A percentile compares a stretch with the other conserved stretches of the same genome.
These are phyloP conservation scores for Telenomus remus DNA, from an alignment of 1,140 invertebrate species.

Conservation along the genomic window DNA sequence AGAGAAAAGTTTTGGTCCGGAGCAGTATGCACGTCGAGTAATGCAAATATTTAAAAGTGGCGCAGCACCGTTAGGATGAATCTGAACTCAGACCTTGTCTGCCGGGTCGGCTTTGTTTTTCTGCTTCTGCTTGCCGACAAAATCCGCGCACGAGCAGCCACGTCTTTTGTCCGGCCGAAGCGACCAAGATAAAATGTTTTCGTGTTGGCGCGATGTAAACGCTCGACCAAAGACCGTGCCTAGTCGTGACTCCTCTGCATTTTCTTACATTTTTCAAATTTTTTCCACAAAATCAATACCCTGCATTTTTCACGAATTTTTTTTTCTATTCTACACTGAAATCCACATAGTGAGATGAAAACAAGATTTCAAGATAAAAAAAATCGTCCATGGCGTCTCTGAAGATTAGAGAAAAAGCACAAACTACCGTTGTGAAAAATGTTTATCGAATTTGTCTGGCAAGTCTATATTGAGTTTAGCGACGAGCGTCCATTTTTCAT, in stretches of 20 bases:
- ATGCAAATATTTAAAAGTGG: constrained; percentile 38
- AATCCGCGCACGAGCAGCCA: constrained; percentile 54
- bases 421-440: too few species aligned
- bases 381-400: too few species aligned
- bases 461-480: too few species aligned
- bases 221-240: constrained; percentile 34
- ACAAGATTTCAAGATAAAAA: too few species aligned
- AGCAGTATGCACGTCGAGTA: background rate
- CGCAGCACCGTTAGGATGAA: constrained; percentile 24
- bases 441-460: too few species aligned
- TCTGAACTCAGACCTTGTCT: constrained; percentile 36
- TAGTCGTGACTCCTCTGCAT: constrained; percentile 27
- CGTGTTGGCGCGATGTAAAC: constrained; percentile 48
- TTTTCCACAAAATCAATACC: too few species aligned
- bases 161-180: constrained; percentile 59
- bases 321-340: too few species aligned
- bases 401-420: too few species aligned
- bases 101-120: constrained; percentile 65
- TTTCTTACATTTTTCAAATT: constrained; percentile 12
- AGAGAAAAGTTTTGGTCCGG: constrained; percentile 4
- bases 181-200: constrained; percentile 48
- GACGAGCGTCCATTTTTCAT: too few species aligned
- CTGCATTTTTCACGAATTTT: too few species aligned
- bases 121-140: constrained; percentile 61
- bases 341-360: too few species aligned